Conservation (phyloP, 2,888 invertebrate genomes). For the Mythimna impura region DNA sequence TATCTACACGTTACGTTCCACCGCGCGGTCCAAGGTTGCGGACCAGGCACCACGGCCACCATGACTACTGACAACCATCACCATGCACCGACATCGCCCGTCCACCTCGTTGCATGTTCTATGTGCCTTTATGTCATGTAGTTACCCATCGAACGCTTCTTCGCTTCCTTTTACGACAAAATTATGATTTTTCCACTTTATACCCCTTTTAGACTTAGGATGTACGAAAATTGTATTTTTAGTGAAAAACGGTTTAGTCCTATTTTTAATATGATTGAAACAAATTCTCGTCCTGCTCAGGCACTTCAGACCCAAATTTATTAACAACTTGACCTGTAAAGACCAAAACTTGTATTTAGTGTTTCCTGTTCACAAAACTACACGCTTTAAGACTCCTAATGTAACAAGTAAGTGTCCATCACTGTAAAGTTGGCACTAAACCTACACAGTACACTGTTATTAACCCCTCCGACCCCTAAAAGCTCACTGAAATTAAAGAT, state of each 20-base stretch:
- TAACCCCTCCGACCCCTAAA: constrained; percentile 9
- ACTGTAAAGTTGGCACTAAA: constrained; percentile 45
- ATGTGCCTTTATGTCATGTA: constrained; percentile 82
- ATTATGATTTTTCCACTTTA: constrained; percentile 65
- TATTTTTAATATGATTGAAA: constrained; percentile 41
- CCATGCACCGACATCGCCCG: constrained; percentile 84
- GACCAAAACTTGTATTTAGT: constrained; percentile 30
- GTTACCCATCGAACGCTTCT: constrained; percentile 83
- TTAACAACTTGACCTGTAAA: constrained; percentile 8
- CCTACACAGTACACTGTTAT: constrained; percentile 32
- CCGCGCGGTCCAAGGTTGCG: constrained; percentile 54
- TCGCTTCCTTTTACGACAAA: constrained; percentile 79
- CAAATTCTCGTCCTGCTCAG: neutral
- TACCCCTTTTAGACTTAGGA: constrained; percentile 71
- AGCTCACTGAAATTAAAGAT: constrained; percentile 5
- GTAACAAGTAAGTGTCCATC: constrained; percentile 25
- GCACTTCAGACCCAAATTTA: constrained; percentile 14
- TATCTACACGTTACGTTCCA: constrained; percentile 53
- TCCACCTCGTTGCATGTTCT: constrained; percentile 74
- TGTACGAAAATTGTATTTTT: constrained; percentile 54
- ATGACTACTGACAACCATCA: constrained; percentile 89
- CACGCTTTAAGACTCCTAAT: constrained; percentile 49
- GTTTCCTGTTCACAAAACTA: constrained; percentile 29
- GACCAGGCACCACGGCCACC: constrained; percentile 63
- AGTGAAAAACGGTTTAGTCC: constrained; percentile 33